phyloP scores from a whole-genome alignment of 2,797 vertebrate genomes.

The Paguma larvata region DNA sequence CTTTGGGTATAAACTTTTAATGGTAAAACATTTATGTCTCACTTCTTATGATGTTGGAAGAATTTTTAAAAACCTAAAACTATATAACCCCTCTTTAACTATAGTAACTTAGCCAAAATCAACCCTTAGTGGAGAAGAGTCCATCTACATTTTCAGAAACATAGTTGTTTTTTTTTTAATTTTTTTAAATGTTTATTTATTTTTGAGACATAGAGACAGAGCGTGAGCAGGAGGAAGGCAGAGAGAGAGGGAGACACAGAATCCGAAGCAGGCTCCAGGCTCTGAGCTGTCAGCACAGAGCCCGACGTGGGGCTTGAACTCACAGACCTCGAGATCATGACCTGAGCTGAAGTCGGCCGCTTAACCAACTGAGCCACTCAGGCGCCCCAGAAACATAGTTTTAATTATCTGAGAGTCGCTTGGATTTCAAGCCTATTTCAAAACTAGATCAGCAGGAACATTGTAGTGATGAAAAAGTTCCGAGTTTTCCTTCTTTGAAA shows the following conservation, averaged over 20 bases:
- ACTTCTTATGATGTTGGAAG: neutral
- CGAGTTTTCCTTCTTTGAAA: neutral
- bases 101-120: neutral
- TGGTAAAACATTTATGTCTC: constrained; percentile 29
- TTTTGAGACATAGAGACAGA: no score
- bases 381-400: constrained; percentile 34
- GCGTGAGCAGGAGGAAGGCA: no score
- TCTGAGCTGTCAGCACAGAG: no score
- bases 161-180: no score
- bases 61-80: neutral
- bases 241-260: no score
- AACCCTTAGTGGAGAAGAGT: neutral
- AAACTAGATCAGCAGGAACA: neutral
- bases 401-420: neutral
- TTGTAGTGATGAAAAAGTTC: neutral
- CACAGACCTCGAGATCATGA: no score
- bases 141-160: constrained; percentile 47
- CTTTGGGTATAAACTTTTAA: neutral
- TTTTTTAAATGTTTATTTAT: no score
- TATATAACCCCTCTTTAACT: neutral
- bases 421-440: neutral
- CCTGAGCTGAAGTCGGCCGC: no score
- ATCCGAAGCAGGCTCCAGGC: no score
- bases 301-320: no score
- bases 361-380: no score